Evolutionary conservation across 2,797 vertebrate genomes (phyloP).

Genomic region (Megalops cyprinoides): DNA sequence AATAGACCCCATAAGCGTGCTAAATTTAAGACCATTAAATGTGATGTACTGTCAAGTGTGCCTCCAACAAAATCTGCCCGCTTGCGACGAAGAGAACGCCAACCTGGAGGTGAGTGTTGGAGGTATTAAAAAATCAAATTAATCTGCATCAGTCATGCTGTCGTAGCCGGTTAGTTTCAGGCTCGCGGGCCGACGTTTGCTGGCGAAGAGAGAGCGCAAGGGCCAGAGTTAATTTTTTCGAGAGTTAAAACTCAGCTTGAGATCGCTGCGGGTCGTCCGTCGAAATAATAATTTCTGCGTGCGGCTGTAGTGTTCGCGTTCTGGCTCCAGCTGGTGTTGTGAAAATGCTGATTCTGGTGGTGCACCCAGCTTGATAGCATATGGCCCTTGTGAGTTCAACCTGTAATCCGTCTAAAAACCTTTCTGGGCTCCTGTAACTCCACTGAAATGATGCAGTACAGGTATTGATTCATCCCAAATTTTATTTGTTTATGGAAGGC

Average conservation of each 20-base stretch:
- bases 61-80: not conserved
- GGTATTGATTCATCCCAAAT: not conserved
- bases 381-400: constrained; percentile 68
- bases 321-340: constrained; percentile 45
- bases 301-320: constrained; percentile 41
- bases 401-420: constrained; percentile 45
- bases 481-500: not conserved
- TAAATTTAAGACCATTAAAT: not conserved
- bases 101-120: constrained; percentile 18
- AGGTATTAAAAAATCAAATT: constrained; percentile 52
- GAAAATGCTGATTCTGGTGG: constrained; percentile 65
- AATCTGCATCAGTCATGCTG: constrained; percentile 45
- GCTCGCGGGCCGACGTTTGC: constrained; percentile 39
- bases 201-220: too few species aligned
- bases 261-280: too few species aligned
- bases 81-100: not conserved
- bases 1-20: not conserved
- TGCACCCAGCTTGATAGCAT: constrained; percentile 67
- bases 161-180: constrained; percentile 55
- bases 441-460: not conserved
- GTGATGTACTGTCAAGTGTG: not conserved
- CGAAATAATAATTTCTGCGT: constrained; percentile 47
- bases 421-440: not conserved
- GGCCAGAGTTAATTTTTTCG: too few species aligned
- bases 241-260: too few species aligned